phyloP scores from a whole-genome alignment of 2,888 invertebrate species.

The Parasteatoda lunata region DNA sequence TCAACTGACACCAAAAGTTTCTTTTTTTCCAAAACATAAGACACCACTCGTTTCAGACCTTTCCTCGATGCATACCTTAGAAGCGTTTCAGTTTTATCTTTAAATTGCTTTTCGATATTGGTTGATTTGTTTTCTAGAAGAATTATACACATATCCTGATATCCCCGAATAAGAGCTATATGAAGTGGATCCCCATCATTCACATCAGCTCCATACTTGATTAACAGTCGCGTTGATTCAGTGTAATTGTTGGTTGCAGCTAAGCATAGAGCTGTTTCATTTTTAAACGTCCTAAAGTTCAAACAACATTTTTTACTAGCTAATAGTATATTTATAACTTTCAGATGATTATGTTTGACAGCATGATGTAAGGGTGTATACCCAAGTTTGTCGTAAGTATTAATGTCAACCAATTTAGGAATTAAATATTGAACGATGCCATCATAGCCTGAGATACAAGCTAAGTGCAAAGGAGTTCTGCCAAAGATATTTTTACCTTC shows the following conservation, averaged over 20 bases:
- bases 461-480: not conserved
- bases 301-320: not conserved
- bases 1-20: too few species aligned
- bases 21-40: too few species aligned
- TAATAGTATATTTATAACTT: not conserved
- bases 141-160: not conserved
- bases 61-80: too few species aligned
- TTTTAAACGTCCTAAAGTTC: not conserved
- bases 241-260: not conserved
- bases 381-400: not conserved
- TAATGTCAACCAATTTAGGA: not conserved
- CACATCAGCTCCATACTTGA: not conserved
- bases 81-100: not conserved
- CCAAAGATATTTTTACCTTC: not conserved
- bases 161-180: not conserved
- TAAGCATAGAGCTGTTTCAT: conserved; percentile 9
- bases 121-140: not conserved
- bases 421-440: not conserved
- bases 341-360: not conserved
- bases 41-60: too few species aligned
- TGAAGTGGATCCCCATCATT: not conserved
- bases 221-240: not conserved
- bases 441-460: not conserved
- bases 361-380: conserved; percentile 6
- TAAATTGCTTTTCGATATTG: not conserved